phyloP scores from a whole-genome alignment of 1,140 invertebrate species.

The Drosophila ogumai region DNA sequence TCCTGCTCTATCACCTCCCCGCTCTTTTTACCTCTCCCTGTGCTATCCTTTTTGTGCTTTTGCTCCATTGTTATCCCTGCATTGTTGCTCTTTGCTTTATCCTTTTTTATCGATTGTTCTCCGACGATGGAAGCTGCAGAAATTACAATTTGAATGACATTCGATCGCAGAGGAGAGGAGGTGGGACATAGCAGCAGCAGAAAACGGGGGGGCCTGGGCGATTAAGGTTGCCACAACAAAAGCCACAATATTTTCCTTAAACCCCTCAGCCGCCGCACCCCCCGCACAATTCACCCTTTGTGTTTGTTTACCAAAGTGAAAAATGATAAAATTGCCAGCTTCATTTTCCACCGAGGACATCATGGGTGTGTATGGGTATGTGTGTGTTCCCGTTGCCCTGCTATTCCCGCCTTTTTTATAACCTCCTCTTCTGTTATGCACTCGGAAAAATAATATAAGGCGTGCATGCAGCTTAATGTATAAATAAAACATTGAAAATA shows the following conservation, averaged over 20 bases:
- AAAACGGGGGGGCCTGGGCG: background rate
- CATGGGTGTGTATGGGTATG: slow-evolving; percentile 25
- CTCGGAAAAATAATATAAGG: background rate
- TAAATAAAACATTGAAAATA: background rate
- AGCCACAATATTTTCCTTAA: slow-evolving; percentile 55
- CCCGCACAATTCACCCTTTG: slow-evolving; percentile 44
- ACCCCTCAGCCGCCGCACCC: background rate
- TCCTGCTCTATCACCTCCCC: background rate
- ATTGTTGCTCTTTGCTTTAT: slow-evolving; percentile 61
- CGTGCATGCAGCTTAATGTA: too few species aligned
- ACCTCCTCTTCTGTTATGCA: background rate
- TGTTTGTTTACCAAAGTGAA: slow-evolving; percentile 78
- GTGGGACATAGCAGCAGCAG: background rate
- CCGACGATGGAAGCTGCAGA: slow-evolving; percentile 44
- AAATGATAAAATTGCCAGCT: slow-evolving; percentile 74
- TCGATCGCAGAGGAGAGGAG: slow-evolving; percentile 51
- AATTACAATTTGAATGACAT: slow-evolving; percentile 70
- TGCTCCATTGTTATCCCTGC: slow-evolving; percentile 47
- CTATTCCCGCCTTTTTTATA: background rate
- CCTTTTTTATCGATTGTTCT: slow-evolving; percentile 63
- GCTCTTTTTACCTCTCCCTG: background rate
- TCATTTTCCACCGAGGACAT: slow-evolving; percentile 55
- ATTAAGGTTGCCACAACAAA: slow-evolving; percentile 72
- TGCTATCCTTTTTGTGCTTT: slow-evolving; percentile 32
- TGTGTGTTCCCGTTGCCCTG: slow-evolving; percentile 7